phyloP scores from a whole-genome alignment of 2,888 invertebrate genomes.

The Dynastes tityus region DNA sequence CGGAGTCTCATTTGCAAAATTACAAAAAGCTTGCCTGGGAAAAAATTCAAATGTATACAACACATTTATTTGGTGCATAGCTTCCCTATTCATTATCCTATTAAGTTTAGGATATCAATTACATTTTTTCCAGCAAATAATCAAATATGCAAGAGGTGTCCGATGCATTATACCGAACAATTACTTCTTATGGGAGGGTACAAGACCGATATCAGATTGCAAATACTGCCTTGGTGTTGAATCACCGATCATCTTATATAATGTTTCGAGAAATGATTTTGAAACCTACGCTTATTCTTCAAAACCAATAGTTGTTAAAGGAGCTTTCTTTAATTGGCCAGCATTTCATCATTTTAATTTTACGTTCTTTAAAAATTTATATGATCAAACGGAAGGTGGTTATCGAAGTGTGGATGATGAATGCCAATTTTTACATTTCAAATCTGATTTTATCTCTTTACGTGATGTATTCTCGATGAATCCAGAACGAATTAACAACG shows the following conservation, averaged over 20 bases:
- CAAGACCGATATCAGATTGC: constrained; percentile 88
- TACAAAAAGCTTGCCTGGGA: constrained; percentile 56
- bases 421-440: constrained; percentile 91
- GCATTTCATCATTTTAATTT: constrained; percentile 80
- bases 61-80: constrained; percentile 42
- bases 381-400: constrained; percentile 79
- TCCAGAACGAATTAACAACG: constrained; percentile 76
- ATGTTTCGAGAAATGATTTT: constrained; percentile 81
- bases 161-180: constrained; percentile 88
- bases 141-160: constrained; percentile 71
- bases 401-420: constrained; percentile 84
- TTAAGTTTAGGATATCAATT: constrained; percentile 54
- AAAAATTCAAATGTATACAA: constrained; percentile 14
- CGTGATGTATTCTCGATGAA: constrained; percentile 86
- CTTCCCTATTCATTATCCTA: constrained; percentile 48
- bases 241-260: constrained; percentile 79
- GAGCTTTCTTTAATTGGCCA: constrained; percentile 84
- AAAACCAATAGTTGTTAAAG: constrained; percentile 85
- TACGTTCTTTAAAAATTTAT: constrained; percentile 80
- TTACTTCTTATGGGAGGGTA: constrained; percentile 90
- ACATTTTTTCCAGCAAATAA: constrained; percentile 55
- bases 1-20: constrained; percentile 58
- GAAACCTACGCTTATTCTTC: constrained; percentile 83
- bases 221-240: constrained; percentile 82
- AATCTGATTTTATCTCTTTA: constrained; percentile 84